Conservation (phyloP, 2,113 vertebrate species). For the Protomyctophum bolini region DNA sequence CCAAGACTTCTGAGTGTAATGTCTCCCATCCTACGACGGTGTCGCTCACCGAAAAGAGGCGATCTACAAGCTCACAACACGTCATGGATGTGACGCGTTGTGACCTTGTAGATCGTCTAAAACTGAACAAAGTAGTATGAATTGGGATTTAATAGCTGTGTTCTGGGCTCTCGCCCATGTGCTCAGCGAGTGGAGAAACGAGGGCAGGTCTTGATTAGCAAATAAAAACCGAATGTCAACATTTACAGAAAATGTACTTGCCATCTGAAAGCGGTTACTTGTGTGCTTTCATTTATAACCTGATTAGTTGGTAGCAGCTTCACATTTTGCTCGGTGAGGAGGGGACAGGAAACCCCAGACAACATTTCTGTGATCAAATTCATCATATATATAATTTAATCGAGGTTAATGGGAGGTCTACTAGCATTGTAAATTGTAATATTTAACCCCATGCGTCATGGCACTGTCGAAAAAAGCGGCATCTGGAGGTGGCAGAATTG, state of each 20-base stretch:
- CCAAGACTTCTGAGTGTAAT: background rate
- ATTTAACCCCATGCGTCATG: no score
- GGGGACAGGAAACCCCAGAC: conserved; percentile 2
- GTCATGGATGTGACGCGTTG: no score
- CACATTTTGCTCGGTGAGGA: background rate
- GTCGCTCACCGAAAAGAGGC: no score
- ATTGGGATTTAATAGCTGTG: conserved; percentile 17
- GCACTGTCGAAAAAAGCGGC: no score
- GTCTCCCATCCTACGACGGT: no score
- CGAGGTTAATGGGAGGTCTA: no score
- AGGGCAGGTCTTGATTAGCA: background rate
- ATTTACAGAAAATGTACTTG: conserved; percentile 19
- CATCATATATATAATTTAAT: background rate
- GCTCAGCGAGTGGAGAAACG: background rate
- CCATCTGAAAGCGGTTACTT: conserved; percentile 4
- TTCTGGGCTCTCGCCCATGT: conserved; percentile 4
- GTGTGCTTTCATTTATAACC: conserved; percentile 11
- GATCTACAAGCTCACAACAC: no score
- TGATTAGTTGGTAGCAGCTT: no score
- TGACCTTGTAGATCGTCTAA: no score
- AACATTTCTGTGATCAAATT: conserved; percentile 15
- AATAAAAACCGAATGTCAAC: conserved; percentile 2
- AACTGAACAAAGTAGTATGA: no score
- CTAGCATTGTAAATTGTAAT: no score
- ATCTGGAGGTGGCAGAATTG: no score